A percentile compares a stretch with the other conserved stretches of the same genome.
phyloP scores from a whole-genome alignment of 1,140 invertebrate species.

The Steinernema feltiae region DNA sequence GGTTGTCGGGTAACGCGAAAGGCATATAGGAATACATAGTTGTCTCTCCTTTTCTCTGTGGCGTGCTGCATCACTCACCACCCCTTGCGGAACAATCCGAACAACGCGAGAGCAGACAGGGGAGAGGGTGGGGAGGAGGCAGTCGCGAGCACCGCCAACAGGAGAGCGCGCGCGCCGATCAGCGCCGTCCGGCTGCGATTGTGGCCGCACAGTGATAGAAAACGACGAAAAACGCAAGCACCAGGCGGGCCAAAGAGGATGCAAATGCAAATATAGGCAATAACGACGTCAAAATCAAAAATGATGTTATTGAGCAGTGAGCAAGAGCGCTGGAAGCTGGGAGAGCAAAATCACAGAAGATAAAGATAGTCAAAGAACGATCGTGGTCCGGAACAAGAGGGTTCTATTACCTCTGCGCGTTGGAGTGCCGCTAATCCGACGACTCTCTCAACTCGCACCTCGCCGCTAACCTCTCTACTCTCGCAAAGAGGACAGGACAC shows the following conservation, averaged over 20 bases:
- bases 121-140: not conserved
- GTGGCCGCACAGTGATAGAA: not conserved
- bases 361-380: no score
- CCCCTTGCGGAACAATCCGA: not conserved
- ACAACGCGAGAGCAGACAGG: conserved; percentile 12
- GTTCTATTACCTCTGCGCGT: no score
- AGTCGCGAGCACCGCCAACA: not conserved
- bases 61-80: conserved; percentile 15
- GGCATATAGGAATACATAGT: conserved; percentile 5
- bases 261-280: conserved; percentile 15
- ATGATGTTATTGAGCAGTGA: not conserved
- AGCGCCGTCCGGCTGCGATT: not conserved
- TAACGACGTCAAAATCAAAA: not conserved
- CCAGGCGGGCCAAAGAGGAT: not conserved
- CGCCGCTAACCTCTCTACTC: conserved; percentile 1
- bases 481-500: not conserved
- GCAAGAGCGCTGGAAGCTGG: not conserved
- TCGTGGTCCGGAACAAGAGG: not conserved
- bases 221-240: not conserved
- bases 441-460: not conserved
- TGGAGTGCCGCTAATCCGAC: not conserved
- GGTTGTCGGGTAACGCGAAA: not conserved
- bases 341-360: no score
- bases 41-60: not conserved
- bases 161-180: no score